phyloP scores from a whole-genome alignment of 1,140 invertebrate genomes.

The Camponotus vicinus region DNA sequence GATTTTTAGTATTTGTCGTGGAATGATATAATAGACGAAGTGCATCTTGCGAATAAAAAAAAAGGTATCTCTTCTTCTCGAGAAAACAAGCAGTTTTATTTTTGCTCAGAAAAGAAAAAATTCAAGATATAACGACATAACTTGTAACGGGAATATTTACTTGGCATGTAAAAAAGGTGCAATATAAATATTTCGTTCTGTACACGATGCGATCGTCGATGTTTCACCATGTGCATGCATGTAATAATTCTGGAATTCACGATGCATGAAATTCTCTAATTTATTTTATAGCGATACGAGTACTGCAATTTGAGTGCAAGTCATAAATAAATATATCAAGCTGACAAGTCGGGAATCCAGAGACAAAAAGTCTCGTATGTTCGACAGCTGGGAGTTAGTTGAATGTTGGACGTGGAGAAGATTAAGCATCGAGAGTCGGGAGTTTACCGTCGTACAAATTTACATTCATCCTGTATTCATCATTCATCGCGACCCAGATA shows the following conservation, averaged over 20 bases:
- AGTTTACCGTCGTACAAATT: slow-evolving; percentile 11
- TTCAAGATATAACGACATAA: too few species aligned
- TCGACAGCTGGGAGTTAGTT: neutral
- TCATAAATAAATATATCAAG: neutral
- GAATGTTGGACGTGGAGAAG: neutral
- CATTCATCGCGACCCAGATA: slow-evolving; percentile 14
- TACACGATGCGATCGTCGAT: too few species aligned
- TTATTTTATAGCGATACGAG: neutral
- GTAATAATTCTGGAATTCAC: neutral
- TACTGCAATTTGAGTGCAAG: slow-evolving; percentile 4
- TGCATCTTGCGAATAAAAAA: neutral
- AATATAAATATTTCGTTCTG: too few species aligned
- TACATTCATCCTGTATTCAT: slow-evolving; percentile 35
- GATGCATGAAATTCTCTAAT: neutral
- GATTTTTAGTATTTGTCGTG: neutral
- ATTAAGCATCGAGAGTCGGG: slow-evolving; percentile 7
- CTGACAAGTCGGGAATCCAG: too few species aligned
- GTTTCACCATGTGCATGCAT: neutral
- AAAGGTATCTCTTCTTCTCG: neutral
- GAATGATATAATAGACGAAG: slow-evolving; percentile 23
- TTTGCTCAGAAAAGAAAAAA: neutral
- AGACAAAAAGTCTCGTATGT: neutral
- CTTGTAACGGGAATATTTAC: too few species aligned
- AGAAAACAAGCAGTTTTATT: neutral
- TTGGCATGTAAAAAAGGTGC: too few species aligned